A percentile compares a stretch with the other conserved stretches of the same genome.
These are phyloP conservation scores for Oscheius sp. DNA, from an alignment of 2,888 invertebrate species.

Conservation along the genomic window DNA sequence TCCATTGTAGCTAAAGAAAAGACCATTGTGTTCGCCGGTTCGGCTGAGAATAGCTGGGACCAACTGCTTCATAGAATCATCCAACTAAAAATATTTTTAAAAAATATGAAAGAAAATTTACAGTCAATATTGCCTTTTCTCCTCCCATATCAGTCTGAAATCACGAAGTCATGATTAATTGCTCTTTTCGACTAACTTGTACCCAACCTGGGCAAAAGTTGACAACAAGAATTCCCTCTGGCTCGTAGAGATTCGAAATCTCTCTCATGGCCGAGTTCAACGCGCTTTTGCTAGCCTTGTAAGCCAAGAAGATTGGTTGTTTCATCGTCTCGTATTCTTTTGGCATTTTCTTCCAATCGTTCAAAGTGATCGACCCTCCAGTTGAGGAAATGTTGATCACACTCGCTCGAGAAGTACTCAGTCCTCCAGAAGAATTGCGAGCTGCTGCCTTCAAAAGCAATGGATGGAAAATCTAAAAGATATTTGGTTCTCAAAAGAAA, in stretches of 20 bases:
- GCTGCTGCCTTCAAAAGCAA: slow-evolving; percentile 35
- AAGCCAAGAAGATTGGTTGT: too few relatives aligned
- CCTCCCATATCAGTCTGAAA: slow-evolving; percentile 23
- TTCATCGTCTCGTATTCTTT: too few relatives aligned
- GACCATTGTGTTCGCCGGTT: slow-evolving; percentile 12
- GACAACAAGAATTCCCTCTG: slow-evolving; percentile 14
- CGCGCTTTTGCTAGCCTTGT: not conserved
- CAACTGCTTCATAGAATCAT: slow-evolving; percentile 7
- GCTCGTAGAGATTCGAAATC: not conserved
- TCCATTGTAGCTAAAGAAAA: slow-evolving; percentile 18
- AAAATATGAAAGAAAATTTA: too few relatives aligned
- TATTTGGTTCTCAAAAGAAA: not conserved
- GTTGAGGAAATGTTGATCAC: slow-evolving; percentile 39
- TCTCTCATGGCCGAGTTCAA: slow-evolving; percentile 9
- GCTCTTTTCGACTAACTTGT: too few relatives aligned
- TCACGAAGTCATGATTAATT: too few relatives aligned
- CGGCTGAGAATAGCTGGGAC: not conserved
- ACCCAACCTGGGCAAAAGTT: slow-evolving; percentile 26
- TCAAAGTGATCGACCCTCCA: slow-evolving; percentile 28
- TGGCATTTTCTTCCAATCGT: too few relatives aligned
- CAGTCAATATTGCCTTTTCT: slow-evolving; percentile 2
- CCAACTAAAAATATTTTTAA: too few relatives aligned
- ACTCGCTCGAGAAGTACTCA: slow-evolving; percentile 35
- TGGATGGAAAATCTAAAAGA: slow-evolving; percentile 34
- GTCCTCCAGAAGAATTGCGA: not conserved